Evolutionary conservation across 2,113 vertebrate genomes (phyloP).

Genomic region (Crotalus tigris): DNA sequence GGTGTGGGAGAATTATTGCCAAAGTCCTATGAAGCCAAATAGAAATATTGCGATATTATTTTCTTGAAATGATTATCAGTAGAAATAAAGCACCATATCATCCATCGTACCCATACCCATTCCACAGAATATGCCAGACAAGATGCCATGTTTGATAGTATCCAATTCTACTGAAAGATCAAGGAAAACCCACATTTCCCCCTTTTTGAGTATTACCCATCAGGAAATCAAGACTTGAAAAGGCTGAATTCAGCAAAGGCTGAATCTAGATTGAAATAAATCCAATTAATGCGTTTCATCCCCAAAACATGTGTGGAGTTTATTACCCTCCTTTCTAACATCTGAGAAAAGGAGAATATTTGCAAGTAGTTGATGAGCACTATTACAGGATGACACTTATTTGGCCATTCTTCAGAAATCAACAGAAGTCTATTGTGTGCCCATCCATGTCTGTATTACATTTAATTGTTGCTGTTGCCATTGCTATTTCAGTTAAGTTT

Average conservation of each 20-base stretch:
- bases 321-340: not conserved
- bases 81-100: not conserved
- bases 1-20: not conserved
- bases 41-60: not conserved
- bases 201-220: not conserved
- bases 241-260: not conserved
- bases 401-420: not conserved
- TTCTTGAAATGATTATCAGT: not conserved
- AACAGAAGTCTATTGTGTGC: not conserved
- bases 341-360: not conserved
- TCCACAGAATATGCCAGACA: not conserved
- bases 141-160: not conserved
- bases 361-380: not conserved
- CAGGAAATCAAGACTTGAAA: not conserved
- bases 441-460: not conserved
- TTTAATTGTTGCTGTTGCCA: not conserved
- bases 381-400: not conserved
- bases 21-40: not conserved
- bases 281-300: not conserved
- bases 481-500: not conserved
- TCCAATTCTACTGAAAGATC: not conserved
- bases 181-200: not conserved
- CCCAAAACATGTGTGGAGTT: not conserved
- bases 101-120: too few relatives aligned
- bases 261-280: not conserved